Percentiles rank a stretch among this genome's conserved stretches.
Conservation (phyloP, 92 coral and sea anemone species). For the Epizoanthus illoricatus region DNA sequence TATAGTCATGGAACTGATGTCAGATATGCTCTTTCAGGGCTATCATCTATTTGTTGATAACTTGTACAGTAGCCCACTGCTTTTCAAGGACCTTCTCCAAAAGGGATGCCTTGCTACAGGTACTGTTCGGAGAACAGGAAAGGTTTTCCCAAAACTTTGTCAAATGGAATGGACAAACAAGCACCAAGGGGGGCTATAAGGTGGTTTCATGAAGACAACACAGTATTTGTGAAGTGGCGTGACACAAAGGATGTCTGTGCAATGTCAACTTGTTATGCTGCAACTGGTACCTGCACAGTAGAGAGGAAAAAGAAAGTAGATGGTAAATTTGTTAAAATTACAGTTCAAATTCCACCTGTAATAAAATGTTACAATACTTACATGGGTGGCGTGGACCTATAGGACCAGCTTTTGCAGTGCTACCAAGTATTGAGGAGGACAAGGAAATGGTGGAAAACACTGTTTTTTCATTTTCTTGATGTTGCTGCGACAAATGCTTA, state of each 20-base stretch:
- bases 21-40: slow-evolving; percentile 39
- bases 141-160: no score
- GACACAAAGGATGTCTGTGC: no score
- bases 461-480: slow-evolving; percentile 43
- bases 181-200: no score
- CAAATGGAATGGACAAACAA: no score
- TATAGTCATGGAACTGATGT: slow-evolving; percentile 48
- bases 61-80: slow-evolving; percentile 52
- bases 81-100: slow-evolving; percentile 30
- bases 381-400: slow-evolving; percentile 40
- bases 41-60: slow-evolving; percentile 52
- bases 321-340: slow-evolving; percentile 28
- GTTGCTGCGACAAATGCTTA: slow-evolving; percentile 25
- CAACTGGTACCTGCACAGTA: slow-evolving; percentile 23
- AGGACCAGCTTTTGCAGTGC: slow-evolving; percentile 47
- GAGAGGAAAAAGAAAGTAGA: slow-evolving; percentile 29
- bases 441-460: slow-evolving; percentile 10
- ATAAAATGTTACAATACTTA: slow-evolving; percentile 21
- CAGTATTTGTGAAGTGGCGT: no score
- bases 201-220: no score
- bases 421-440: slow-evolving; percentile 34
- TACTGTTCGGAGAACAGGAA: no score
- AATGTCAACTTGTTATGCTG: slow-evolving; percentile 20
- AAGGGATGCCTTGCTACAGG: slow-evolving; percentile 22
- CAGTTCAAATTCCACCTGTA: slow-evolving; percentile 30